A percentile compares a stretch with the other conserved stretches of the same genome.
phyloP scores from a whole-genome alignment of 2,113 vertebrate species.

The Hucho hucho region DNA sequence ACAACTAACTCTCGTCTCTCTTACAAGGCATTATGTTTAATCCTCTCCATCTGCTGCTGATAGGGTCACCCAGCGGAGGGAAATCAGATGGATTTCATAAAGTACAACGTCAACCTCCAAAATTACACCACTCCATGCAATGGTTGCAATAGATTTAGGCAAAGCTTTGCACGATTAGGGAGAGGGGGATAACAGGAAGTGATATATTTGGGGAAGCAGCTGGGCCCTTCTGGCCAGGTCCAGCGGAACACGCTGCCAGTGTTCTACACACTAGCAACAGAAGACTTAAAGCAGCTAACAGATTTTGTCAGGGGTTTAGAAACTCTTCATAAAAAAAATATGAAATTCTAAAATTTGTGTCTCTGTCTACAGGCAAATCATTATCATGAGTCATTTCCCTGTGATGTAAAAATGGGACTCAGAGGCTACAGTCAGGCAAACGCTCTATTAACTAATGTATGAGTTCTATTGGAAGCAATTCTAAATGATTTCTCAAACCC shows the following conservation, averaged over 20 bases:
- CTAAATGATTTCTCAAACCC: background rate
- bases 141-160: conserved; percentile 28
- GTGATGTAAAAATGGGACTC: background rate
- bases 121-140: conserved; percentile 18
- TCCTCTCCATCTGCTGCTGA: conserved; percentile 38
- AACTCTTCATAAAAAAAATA: background rate
- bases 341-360: background rate
- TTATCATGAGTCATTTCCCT: background rate
- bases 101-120: conserved; percentile 10
- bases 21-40: conserved; percentile 20
- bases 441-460: too few species aligned
- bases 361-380: background rate
- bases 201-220: conserved; percentile 53
- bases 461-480: background rate
- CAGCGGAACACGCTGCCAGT: background rate
- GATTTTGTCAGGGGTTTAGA: background rate
- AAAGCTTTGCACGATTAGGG: conserved; percentile 39
- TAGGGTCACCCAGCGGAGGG: conserved; percentile 1
- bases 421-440: too few species aligned
- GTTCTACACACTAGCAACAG: background rate
- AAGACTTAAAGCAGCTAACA: background rate
- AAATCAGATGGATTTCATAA: conserved; percentile 33
- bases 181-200: conserved; percentile 33
- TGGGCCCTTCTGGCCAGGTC: conserved; percentile 32
- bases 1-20: conserved; percentile 21